phyloP scores from a whole-genome alignment of 1,140 invertebrate species.

The Drosophila novamexicana region DNA sequence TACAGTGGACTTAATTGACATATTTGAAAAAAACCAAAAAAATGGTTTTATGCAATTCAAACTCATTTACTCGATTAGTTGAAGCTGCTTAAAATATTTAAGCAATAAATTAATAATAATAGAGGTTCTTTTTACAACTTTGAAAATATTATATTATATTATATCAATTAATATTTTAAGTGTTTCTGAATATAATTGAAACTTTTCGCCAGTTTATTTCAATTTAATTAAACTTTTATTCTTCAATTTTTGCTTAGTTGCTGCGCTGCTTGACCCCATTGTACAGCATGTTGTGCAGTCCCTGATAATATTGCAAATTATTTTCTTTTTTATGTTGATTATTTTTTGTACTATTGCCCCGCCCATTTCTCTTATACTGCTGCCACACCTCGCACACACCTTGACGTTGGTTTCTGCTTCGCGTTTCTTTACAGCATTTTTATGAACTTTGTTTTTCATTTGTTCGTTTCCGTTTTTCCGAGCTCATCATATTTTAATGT shows the following conservation, averaged over 20 bases:
- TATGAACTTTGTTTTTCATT: constrained; percentile 80
- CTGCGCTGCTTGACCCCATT: constrained; percentile 26
- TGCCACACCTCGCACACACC: constrained; percentile 36
- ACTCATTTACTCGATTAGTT: too few species aligned
- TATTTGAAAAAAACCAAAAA: too few species aligned
- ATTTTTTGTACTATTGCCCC: constrained; percentile 55
- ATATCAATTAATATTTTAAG: too few species aligned
- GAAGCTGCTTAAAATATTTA: neutral
- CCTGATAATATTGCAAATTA: constrained; percentile 81
- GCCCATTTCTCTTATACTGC: neutral
- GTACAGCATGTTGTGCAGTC: constrained; percentile 49
- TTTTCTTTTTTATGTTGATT: constrained; percentile 83
- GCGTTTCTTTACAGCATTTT: constrained; percentile 73
- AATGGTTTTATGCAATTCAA: too few species aligned
- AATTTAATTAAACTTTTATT: too few species aligned
- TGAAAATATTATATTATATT: too few species aligned
- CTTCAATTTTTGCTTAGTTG: neutral
- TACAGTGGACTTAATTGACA: constrained; percentile 38
- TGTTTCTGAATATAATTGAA: too few species aligned
- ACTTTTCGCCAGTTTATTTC: too few species aligned
- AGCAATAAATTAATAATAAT: neutral
- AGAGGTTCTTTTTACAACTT: too few species aligned
- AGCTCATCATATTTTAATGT: constrained; percentile 81
- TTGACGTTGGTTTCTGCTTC: constrained; percentile 24
- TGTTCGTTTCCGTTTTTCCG: constrained; percentile 56